Evolutionary conservation across 2,888 invertebrate species (phyloP).

Genomic region (Campoplex nolae): DNA sequence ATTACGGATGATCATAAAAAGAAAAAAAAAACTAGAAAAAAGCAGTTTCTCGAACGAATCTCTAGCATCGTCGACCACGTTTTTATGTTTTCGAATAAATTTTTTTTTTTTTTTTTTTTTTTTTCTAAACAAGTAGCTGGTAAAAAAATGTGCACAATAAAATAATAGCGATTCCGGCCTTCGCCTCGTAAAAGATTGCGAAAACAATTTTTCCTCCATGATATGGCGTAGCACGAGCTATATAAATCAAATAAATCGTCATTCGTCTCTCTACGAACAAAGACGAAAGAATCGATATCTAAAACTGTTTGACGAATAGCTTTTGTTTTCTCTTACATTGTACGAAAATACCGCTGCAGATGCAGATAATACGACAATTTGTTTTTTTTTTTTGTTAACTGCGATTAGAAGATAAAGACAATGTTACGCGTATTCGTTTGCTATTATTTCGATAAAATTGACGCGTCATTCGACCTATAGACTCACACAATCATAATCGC

Average conservation of each 20-base stretch:
- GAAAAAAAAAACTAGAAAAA: not conserved
- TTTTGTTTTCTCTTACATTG: not conserved
- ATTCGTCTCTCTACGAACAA: not conserved
- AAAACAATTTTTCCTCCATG: not conserved
- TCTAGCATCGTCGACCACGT: too few species aligned
- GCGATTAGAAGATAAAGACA: not conserved
- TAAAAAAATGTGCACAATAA: too few species aligned
- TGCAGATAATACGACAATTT: not conserved
- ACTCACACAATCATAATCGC: not conserved
- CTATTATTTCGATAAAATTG: conserved; percentile 12
- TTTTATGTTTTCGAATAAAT: too few species aligned
- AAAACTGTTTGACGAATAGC: too few species aligned
- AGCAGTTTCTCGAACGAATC: too few species aligned
- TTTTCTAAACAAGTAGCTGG: too few species aligned
- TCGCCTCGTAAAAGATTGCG: not conserved
- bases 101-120: not conserved
- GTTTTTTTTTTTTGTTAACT: conserved; percentile 6
- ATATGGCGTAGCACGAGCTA: not conserved
- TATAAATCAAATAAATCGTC: not conserved
- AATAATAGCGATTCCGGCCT: not conserved
- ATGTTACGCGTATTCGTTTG: not conserved
- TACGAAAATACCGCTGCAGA: not conserved
- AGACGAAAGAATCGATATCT: not conserved
- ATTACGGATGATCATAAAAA: not conserved
- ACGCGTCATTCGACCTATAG: conserved; percentile 37